Conservation (phyloP, 2,888 invertebrate species). For the Parnassius apollo region DNA sequence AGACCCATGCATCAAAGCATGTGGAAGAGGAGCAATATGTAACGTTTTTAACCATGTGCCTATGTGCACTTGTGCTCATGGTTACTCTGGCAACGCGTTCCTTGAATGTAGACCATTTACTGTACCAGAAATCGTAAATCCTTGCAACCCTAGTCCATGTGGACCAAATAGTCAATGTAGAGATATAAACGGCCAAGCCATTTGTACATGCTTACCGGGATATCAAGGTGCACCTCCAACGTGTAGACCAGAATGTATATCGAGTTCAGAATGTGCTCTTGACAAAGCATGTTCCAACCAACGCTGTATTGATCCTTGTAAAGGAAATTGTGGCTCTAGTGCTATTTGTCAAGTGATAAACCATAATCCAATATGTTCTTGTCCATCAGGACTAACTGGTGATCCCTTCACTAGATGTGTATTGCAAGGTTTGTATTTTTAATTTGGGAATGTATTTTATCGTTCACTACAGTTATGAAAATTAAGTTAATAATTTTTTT, state of each 20-base stretch:
- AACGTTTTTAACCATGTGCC: slow-evolving; percentile 84
- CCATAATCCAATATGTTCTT: slow-evolving; percentile 87
- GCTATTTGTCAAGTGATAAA: slow-evolving; percentile 87
- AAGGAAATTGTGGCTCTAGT: slow-evolving; percentile 85
- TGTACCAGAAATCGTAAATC: slow-evolving; percentile 66
- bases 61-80: slow-evolving; percentile 81
- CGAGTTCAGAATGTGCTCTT: slow-evolving; percentile 85
- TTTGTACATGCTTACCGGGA: slow-evolving; percentile 85
- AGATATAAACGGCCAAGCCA: slow-evolving; percentile 84
- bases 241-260: slow-evolving; percentile 86
- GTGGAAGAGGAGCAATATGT: slow-evolving; percentile 87
- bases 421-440: slow-evolving; percentile 68
- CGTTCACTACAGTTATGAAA: not conserved
- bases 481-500: not conserved
- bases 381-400: slow-evolving; percentile 84
- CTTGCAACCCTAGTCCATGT: slow-evolving; percentile 87
- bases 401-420: slow-evolving; percentile 87
- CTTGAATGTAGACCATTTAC: slow-evolving; percentile 79
- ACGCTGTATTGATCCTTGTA: slow-evolving; percentile 87
- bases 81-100: slow-evolving; percentile 87
- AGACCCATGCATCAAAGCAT: slow-evolving; percentile 89
- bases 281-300: slow-evolving; percentile 86
- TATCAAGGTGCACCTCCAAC: slow-evolving; percentile 86
- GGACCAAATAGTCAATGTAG: slow-evolving; percentile 87
- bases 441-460: not conserved